phyloP scores from a whole-genome alignment of 2,113 vertebrate genomes.

The Entosphenus tridentatus region DNA sequence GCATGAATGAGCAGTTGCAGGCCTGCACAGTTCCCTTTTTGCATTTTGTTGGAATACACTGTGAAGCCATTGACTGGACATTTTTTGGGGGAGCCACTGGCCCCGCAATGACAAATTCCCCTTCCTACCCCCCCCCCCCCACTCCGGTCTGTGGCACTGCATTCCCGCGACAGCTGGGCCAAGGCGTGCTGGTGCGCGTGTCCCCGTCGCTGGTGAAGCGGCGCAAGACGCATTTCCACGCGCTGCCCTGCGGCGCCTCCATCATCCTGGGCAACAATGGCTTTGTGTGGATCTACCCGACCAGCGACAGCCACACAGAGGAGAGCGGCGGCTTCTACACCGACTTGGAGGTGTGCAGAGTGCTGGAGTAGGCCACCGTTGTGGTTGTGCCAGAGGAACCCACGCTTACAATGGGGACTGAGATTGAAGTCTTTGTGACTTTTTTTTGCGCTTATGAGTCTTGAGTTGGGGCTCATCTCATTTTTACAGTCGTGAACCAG shows the following conservation, averaged over 20 bases:
- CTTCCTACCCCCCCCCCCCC: constrained; percentile 1
- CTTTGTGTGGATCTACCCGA: constrained; percentile 80
- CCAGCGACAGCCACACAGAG: constrained; percentile 42
- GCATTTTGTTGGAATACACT: no score
- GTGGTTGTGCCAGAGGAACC: background rate
- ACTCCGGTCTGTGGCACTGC: background rate
- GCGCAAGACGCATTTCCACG: constrained; percentile 90
- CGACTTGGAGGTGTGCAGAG: constrained; percentile 38
- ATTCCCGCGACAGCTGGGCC: constrained; percentile 34
- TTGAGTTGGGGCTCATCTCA: background rate
- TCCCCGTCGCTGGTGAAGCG: constrained; percentile 75
- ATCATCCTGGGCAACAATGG: constrained; percentile 83
- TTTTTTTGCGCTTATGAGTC: background rate
- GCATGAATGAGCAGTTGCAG: no score
- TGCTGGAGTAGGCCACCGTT: background rate
- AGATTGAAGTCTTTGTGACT: background rate
- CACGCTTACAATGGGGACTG: background rate
- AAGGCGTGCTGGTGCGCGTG: constrained; percentile 68
- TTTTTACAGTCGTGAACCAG: no score
- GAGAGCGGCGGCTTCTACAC: constrained; percentile 57
- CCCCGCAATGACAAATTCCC: background rate
- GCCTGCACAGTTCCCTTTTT: no score
- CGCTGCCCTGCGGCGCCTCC: constrained; percentile 65
- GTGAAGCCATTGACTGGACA: background rate
- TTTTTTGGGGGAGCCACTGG: background rate